Percentiles rank a stretch among this genome's conserved stretches.
Conservation (phyloP, 2,888 invertebrate species). For the Rhogogaster chlorosoma region DNA sequence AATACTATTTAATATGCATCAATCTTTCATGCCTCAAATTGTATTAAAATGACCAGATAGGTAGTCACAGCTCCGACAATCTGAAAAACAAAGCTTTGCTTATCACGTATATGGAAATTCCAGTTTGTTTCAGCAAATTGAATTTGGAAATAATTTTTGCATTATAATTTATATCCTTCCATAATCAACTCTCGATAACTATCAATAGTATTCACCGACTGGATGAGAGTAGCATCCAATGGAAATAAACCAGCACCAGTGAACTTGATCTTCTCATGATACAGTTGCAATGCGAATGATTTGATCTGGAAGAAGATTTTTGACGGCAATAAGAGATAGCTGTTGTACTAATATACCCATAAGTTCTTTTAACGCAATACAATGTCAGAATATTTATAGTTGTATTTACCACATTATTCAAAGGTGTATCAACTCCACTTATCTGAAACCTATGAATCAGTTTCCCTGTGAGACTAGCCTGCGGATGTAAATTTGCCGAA, state of each 20-base stretch:
- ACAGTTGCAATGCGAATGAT: conserved; percentile 20
- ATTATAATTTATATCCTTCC: neutral
- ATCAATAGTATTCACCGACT: conserved; percentile 20
- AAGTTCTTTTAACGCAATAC: neutral
- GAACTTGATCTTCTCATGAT: conserved; percentile 34
- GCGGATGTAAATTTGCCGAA: neutral
- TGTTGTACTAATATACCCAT: too few relatives aligned
- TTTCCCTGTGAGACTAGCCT: conserved; percentile 29
- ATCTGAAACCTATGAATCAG: conserved; percentile 31
- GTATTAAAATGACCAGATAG: conserved; percentile 34
- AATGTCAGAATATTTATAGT: neutral
- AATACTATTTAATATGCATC: too few relatives aligned
- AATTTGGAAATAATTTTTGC: neutral
- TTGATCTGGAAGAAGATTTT: conserved; percentile 3
- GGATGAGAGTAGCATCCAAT: conserved; percentile 36
- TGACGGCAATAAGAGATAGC: neutral
- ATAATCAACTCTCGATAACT: neutral
- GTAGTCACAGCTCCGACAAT: conserved; percentile 26
- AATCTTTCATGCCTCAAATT: conserved; percentile 35
- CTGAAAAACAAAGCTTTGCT: neutral
- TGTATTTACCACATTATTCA: conserved; percentile 13
- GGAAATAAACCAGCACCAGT: conserved; percentile 27
- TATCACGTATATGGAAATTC: neutral
- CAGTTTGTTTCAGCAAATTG: neutral
- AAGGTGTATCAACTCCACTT: neutral